Conservation (phyloP, 2,888 invertebrate species). For the Chaetogeoica ovagalla region DNA sequence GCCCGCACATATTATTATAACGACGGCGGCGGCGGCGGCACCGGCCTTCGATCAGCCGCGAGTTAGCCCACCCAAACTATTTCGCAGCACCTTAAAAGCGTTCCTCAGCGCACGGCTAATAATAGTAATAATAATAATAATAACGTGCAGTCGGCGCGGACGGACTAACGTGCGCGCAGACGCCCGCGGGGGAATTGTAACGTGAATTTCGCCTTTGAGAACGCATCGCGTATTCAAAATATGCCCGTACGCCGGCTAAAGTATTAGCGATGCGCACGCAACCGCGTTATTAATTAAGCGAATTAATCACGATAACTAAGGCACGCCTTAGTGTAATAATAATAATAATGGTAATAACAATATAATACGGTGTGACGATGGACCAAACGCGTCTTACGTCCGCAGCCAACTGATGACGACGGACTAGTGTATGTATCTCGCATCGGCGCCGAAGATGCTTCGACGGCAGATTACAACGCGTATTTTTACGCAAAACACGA, state of each 20-base stretch:
- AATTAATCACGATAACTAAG: conserved; percentile 46
- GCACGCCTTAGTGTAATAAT: conserved; percentile 38
- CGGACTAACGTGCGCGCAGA: not conserved
- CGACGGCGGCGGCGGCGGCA: not conserved
- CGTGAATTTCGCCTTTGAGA: conserved; percentile 42
- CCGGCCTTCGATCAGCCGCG: conserved; percentile 41
- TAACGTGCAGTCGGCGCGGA: no score
- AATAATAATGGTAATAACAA: not conserved
- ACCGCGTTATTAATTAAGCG: conserved; percentile 46
- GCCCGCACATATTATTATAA: no score
- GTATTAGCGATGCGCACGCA: not conserved
- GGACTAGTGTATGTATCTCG: no score
- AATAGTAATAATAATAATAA: no score
- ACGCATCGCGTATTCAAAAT: conserved; percentile 43
- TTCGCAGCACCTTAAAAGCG: conserved; percentile 51
- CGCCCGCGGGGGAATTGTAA: not conserved
- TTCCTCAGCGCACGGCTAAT: not conserved
- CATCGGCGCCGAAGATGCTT: no score
- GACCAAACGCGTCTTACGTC: conserved; percentile 22
- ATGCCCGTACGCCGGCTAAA: conserved; percentile 18
- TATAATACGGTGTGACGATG: not conserved
- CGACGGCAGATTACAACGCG: no score
- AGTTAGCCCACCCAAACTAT: conserved; percentile 32
- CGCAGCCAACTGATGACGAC: conserved; percentile 14
- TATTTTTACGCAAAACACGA: no score